Conservation (phyloP, 2,888 invertebrate genomes). For the Tetragnatha montana region DNA sequence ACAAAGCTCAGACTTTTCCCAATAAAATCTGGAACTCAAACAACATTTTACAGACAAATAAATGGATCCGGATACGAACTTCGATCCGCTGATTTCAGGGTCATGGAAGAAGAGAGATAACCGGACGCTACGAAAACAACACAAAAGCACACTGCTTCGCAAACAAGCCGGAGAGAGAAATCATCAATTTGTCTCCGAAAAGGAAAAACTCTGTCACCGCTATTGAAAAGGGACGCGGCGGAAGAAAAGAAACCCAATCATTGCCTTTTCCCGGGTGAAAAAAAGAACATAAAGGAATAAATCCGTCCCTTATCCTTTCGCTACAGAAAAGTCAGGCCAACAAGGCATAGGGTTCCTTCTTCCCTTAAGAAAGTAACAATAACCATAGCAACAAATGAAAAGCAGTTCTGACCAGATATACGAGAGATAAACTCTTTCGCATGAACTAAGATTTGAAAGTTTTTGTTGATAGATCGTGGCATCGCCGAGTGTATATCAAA, state of each 20-base stretch:
- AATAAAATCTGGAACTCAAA: not conserved
- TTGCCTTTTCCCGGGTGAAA: constrained; percentile 15
- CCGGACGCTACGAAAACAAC: not conserved
- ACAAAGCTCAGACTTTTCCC: not conserved
- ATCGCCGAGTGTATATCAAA: not conserved
- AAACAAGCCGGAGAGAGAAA: constrained; percentile 43
- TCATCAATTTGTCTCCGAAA: constrained; percentile 59
- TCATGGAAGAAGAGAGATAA: not conserved
- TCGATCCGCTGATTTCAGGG: not conserved
- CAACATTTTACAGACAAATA: not conserved
- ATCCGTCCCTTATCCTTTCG: constrained; percentile 25
- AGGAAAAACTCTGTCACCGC: constrained; percentile 47
- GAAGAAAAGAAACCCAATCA: constrained; percentile 30
- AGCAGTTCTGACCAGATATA: not conserved
- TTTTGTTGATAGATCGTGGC: constrained; percentile 17
- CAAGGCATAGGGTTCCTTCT: constrained; percentile 5
- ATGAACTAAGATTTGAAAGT: constrained; percentile 49
- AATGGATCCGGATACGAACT: not conserved
- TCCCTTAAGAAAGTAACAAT: constrained; percentile 22
- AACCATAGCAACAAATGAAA: constrained; percentile 12
- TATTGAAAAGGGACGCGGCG: not conserved
- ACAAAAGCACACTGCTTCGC: constrained; percentile 9
- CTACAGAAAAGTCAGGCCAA: constrained; percentile 11
- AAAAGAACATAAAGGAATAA: not conserved
- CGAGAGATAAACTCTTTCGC: constrained; percentile 26